Evolutionary conservation across 2,888 invertebrate genomes (phyloP), one percentile per base, ranked within the genome.

Genomic region (Ethmia dodecea): DNA sequence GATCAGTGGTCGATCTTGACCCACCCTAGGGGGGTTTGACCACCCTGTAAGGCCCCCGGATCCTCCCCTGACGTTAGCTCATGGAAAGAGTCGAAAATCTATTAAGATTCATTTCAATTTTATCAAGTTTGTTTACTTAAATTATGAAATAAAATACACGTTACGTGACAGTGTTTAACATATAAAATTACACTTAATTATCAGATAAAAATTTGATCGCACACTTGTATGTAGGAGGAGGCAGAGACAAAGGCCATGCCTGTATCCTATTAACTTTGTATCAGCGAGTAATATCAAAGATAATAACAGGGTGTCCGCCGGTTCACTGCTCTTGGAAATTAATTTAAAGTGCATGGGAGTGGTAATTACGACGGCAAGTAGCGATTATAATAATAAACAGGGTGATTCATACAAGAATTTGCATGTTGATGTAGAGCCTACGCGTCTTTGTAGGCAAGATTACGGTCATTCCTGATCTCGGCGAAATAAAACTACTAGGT

Each of bases 261-360:
- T 48, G 52, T 51, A 58, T 57, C 55, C 57, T 60, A 67, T 68
- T 71, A 47, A 45, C 40, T 64, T 62, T 55, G 58, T 68, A 71
- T 67, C 71, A 66, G 57, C 50, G 41, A 59, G 62, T 12, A 66
- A 68, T 73, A 73, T 71, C 63, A 63, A 61, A 66, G 56, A 64
- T 76, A 74, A 75, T 71, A 57, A 63, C 47, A 43, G 55, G 56
- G 55, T 60, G 68, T 66, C 56, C 46, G 58, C 46, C 58, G 64
- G 64, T 67, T 64, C 70, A 66, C 54, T 70, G 67, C 68, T 64
- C 69, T 71, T 60, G 62, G 64, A 67, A 76, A 81, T 80, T 77
- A 79, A 81, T 79, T 80, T 76, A 74, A 75, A 79, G 70, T 77
- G 73, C 71, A 74, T 74, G 65, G 71, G 71, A 72, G 69, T 60